These are phyloP conservation scores for Phoenicopterus ruber DNA, from an alignment of 2,113 vertebrate genomes.

Conservation along the genomic window DNA sequence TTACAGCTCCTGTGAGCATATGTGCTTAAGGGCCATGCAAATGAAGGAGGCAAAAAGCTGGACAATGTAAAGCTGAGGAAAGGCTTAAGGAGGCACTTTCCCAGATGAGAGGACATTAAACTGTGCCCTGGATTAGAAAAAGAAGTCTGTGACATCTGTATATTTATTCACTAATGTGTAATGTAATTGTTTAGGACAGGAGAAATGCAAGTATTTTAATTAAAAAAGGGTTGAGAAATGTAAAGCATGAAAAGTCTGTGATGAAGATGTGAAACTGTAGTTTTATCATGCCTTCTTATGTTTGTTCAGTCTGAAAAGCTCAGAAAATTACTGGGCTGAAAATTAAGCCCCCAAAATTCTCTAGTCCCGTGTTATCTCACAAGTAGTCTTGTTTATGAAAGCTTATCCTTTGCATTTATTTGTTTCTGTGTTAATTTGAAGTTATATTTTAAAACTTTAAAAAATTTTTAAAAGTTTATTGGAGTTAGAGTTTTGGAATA, in stretches of 20 bases:
- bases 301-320: constrained; percentile 31
- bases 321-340: not conserved
- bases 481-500: not conserved
- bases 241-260: not conserved
- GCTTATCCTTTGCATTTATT: not conserved
- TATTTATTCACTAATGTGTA: not conserved
- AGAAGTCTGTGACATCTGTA: not conserved
- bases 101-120: not conserved
- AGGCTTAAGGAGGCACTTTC: not conserved
- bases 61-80: not conserved
- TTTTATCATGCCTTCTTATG: not conserved
- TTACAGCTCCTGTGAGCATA: not conserved
- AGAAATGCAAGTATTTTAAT: not conserved
- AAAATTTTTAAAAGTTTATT: no score
- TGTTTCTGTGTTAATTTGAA: constrained; percentile 35
- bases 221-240: not conserved
- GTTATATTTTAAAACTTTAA: constrained; percentile 42
- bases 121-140: not conserved
- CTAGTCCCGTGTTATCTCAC: not conserved
- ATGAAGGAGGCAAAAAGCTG: not conserved
- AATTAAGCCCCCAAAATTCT: not conserved
- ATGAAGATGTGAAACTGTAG: constrained; percentile 12
- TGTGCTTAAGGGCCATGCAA: not conserved
- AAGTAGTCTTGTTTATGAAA: constrained; percentile 21
- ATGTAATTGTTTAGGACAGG: not conserved